These are phyloP conservation scores for Micromesistius poutassou DNA, from an alignment of 2,797 vertebrate genomes.

Conservation along the genomic window DNA sequence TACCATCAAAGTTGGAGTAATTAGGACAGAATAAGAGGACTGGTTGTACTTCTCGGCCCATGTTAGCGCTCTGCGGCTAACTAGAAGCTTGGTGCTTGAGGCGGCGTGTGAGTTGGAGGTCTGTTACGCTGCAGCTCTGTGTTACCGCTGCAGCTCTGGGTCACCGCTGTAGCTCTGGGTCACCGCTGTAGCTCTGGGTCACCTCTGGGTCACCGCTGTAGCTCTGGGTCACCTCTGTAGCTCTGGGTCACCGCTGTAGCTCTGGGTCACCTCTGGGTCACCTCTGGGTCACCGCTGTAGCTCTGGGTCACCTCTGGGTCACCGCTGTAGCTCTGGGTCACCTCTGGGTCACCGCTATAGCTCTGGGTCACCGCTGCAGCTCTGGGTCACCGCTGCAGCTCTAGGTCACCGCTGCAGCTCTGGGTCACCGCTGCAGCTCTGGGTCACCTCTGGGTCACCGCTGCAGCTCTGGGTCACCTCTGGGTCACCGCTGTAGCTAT, in stretches of 20 bases:
- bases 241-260: background rate
- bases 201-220: background rate
- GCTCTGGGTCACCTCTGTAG: too few species aligned
- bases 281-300: background rate
- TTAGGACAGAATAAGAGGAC: background rate
- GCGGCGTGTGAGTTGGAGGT: too few species aligned
- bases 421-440: too few species aligned
- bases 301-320: too few species aligned
- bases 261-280: too few species aligned
- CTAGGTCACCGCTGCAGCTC: too few species aligned
- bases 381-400: too few species aligned
- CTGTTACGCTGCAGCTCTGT: background rate
- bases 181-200: background rate
- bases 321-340: background rate
- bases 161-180: background rate
- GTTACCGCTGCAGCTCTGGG: background rate
- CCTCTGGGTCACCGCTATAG: too few species aligned
- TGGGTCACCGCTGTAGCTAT: too few species aligned
- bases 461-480: too few species aligned
- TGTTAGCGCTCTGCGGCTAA: background rate
- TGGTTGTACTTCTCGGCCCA: background rate
- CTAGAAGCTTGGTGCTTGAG: background rate
- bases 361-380: too few species aligned
- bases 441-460: too few species aligned
- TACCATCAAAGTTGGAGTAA: background rate